Evolutionary conservation across 2,888 invertebrate genomes (phyloP), one percentile per base, ranked within the genome.

Genomic region (Cephus pygmeus): DNA sequence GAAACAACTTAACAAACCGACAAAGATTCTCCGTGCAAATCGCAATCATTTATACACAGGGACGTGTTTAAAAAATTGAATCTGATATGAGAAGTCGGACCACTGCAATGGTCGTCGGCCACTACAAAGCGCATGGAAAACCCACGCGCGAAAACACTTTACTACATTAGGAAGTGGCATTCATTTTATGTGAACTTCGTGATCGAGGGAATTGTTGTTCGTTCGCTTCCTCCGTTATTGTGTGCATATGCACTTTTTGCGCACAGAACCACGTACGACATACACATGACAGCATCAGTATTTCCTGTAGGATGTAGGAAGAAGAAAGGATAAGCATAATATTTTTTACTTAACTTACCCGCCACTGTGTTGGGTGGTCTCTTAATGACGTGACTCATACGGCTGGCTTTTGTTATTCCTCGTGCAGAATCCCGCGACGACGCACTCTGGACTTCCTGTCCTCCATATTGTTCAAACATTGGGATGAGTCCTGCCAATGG

Each of bases 91-190:
- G 23, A 56, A 56, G 56, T 56, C 56, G 23, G 56, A 23, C 56
- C 56, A 23, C 23, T 56, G 56, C 56, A 56, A 56, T 56, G 56
- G 56, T 56, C 56, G 56, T 56, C 56, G 56, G 56, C 23, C 56
- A 9, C 56, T 56, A 23, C 56, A 56, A 56, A 56, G 56, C 56
- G 23, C 56, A 56, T 23, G 74, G 34, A 12, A 31, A 31, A 36
- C 81, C 83, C 79, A 84, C 82, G 81, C 81, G 81, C 81, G 76
- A 82, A 35, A 84, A 81, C 77, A 79, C 79, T 80, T 79, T 82
- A 77, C 78, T 35, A 73, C 76, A 69, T 75, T 83, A 81, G 85
- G 82, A 85, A 84, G 73, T 71, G 78, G n/a, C 75, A 75, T 79
- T 85, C 75, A 75, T 79, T 85, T 85, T 85, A 85, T 77, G 81